Conservation (phyloP, 2,888 invertebrate species). For the Balanococcus diminutus region DNA sequence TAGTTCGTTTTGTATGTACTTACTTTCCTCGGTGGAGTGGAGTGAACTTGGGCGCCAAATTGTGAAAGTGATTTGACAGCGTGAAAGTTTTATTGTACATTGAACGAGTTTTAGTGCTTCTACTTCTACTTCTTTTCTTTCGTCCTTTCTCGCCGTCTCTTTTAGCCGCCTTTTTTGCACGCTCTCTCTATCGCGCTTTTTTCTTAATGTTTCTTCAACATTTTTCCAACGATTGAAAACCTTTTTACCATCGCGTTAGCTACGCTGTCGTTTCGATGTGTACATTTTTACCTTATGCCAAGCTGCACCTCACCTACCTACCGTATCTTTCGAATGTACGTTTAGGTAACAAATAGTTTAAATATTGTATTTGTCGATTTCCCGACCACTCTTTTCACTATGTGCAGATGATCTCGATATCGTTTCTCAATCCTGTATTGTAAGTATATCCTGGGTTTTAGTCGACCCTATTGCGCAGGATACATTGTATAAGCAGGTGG, state of each 20-base stretch:
- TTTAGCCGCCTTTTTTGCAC: neutral
- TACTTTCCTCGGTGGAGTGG: neutral
- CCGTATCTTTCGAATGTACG: neutral
- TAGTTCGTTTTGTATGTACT: neutral
- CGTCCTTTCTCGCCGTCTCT: neutral
- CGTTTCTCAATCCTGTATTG: too few species aligned
- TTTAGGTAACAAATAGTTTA: neutral
- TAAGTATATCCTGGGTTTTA: too few species aligned
- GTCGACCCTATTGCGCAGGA: too few species aligned
- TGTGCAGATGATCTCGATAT: too few species aligned
- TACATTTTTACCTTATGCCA: neutral
- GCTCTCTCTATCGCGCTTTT: neutral
- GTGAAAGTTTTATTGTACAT: constrained; percentile 38
- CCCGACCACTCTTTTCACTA: neutral
- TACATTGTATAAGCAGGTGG: too few species aligned
- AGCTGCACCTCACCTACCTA: neutral
- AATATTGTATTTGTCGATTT: neutral
- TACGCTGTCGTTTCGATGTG: neutral
- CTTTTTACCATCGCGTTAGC: neutral
- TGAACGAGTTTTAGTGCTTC: constrained; percentile 35
- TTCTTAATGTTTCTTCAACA: constrained; percentile 15
- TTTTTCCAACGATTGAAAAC: constrained; percentile 10
- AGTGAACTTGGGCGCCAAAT: constrained; percentile 33
- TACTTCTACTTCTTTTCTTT: neutral
- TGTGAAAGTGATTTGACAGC: constrained; percentile 42